phyloP scores from a whole-genome alignment of 2,888 invertebrate species.

The Pterostichus niger region DNA sequence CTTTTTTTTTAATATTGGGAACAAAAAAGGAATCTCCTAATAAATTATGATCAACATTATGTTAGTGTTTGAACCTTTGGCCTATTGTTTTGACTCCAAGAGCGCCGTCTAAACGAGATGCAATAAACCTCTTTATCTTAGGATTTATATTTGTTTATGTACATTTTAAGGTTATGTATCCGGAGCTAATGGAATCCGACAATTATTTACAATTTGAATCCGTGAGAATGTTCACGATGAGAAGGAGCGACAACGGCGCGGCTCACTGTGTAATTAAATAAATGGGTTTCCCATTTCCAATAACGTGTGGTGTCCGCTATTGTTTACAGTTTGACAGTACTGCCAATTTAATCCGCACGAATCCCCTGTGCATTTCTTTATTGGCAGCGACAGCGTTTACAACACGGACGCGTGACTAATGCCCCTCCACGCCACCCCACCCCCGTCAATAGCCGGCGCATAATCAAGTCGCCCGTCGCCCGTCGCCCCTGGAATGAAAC shows the following conservation, averaged over 20 bases:
- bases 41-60: constrained; percentile 53
- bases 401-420: constrained; percentile 50
- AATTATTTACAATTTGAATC: constrained; percentile 11
- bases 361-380: constrained; percentile 72
- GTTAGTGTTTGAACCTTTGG: constrained; percentile 36
- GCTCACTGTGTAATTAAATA: constrained; percentile 69
- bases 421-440: constrained; percentile 37
- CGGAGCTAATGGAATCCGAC: constrained; percentile 27
- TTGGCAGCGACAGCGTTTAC: constrained; percentile 61
- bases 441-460: constrained; percentile 5
- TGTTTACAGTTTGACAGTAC: constrained; percentile 67
- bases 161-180: constrained; percentile 49
- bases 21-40: constrained; percentile 55
- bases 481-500: constrained; percentile 22
- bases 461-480: constrained; percentile 40
- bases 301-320: constrained; percentile 57
- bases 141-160: constrained; percentile 58
- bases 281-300: constrained; percentile 70
- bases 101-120: not conserved
- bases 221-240: constrained; percentile 5
- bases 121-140: constrained; percentile 47
- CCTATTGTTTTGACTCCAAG: constrained; percentile 50
- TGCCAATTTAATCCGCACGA: constrained; percentile 72
- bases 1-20: constrained; percentile 40
- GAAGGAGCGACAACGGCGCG: constrained; percentile 2